A percentile compares a stretch with the other conserved stretches of the same genome.
Conservation (phyloP, 2,113 vertebrate species). For the Hypocryptadius cinnamomeus region DNA sequence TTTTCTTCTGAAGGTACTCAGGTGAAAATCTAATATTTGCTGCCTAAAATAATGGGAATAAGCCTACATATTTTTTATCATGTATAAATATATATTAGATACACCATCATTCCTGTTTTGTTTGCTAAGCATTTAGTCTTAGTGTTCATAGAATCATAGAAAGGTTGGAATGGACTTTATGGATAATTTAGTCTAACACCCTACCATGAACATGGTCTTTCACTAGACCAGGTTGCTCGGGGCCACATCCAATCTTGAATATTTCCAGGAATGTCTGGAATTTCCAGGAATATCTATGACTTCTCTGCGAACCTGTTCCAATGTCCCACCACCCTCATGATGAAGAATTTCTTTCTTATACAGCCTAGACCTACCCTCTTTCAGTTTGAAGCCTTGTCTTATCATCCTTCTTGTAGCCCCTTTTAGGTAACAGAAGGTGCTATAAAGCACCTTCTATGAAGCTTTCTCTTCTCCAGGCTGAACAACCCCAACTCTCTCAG, state of each 20-base stretch:
- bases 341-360: not conserved
- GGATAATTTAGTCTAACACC: not conserved
- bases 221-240: not conserved
- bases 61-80: not conserved
- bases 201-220: not conserved
- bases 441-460: not conserved
- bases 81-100: not conserved
- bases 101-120: not conserved
- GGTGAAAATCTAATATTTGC: not conserved
- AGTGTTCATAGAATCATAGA: not conserved
- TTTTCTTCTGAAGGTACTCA: not conserved
- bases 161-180: not conserved
- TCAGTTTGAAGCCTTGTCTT: not conserved
- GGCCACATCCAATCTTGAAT: not conserved
- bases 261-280: not conserved
- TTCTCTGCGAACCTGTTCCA: not conserved
- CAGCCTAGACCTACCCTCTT: not conserved
- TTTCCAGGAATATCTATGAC: not conserved
- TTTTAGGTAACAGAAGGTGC: not conserved
- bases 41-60: not conserved
- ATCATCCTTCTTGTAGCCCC: not conserved
- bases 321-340: not conserved
- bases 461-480: not conserved
- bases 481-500: not conserved
- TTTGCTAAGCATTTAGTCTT: not conserved